Percentiles rank a stretch among this genome's conserved stretches.
phyloP scores from a whole-genome alignment of 2,888 invertebrate species.

The Drosophila imparisetae region DNA sequence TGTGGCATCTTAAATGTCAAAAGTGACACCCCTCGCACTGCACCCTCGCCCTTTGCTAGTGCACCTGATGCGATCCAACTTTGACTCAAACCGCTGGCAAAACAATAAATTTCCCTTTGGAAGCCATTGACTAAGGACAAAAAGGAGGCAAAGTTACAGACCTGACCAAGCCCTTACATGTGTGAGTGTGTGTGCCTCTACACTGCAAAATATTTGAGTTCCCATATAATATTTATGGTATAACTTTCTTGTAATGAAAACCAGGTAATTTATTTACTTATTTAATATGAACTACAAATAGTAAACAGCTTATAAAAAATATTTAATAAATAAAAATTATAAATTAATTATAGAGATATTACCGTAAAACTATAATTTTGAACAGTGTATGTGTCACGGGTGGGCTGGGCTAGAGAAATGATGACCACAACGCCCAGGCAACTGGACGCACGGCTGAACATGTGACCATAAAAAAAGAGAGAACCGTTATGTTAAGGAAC shows the following conservation, averaged over 20 bases:
- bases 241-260: not conserved
- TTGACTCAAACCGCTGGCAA: slow-evolving; percentile 65
- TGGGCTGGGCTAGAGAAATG: slow-evolving; percentile 62
- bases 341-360: accelerated
- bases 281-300: not conserved
- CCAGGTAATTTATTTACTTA: not conserved
- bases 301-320: not conserved
- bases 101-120: slow-evolving; percentile 81
- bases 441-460: slow-evolving; percentile 69
- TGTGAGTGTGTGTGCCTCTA: not conserved
- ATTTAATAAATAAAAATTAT: no score
- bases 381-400: slow-evolving; percentile 7
- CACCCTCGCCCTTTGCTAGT: slow-evolving; percentile 35
- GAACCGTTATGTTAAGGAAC: slow-evolving; percentile 67
- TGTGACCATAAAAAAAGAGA: slow-evolving; percentile 60
- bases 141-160: slow-evolving; percentile 40
- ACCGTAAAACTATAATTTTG: not conserved
- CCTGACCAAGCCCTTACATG: slow-evolving; percentile 31
- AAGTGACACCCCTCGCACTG: slow-evolving; percentile 69
- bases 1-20: slow-evolving; percentile 80
- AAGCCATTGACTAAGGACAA: slow-evolving; percentile 38
- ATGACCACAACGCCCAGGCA: slow-evolving; percentile 62
- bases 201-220: not conserved
- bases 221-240: not conserved
- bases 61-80: slow-evolving; percentile 74